Conservation (phyloP, 1,140 invertebrate species). For the Caenorhabditis elegans region WBcel235 BX284606.5:13414001-13414500, state of each 20-base stretch:
- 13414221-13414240: too few relatives aligned
- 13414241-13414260: too few relatives aligned
- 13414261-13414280: too few relatives aligned
- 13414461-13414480: neutral
- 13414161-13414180: too few relatives aligned
- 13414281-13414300: too few relatives aligned
- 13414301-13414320: neutral
- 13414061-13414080: neutral
- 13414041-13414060: conserved; percentile 11
- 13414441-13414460: neutral
- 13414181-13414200: too few relatives aligned
- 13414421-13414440: too few relatives aligned
- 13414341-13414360: neutral
- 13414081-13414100: neutral
- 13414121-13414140: too few relatives aligned
- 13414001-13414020: neutral
- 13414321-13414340: neutral
- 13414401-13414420: neutral
- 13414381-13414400: neutral
- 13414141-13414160: too few relatives aligned
- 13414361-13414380: neutral
- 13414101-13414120: neutral
- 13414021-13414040: neutral
- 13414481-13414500: neutral
- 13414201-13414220: too few relatives aligned